phyloP scores from a whole-genome alignment of 2,113 vertebrate genomes.

The Xenus cinereus region DNA sequence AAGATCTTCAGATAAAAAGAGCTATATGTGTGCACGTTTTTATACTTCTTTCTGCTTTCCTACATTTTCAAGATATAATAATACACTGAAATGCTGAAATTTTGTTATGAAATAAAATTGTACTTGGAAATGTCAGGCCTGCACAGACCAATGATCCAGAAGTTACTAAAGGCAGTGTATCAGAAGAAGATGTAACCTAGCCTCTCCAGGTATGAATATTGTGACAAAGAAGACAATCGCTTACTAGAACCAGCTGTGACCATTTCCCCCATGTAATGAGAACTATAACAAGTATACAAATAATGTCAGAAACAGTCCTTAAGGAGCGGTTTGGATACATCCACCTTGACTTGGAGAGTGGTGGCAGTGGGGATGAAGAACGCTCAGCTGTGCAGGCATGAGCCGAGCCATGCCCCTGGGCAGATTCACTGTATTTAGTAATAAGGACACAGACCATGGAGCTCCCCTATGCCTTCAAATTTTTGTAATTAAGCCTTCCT shows the following conservation, averaged over 20 bases:
- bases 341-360: neutral
- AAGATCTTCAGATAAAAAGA: conserved; percentile 23
- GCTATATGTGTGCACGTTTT: conserved; percentile 26
- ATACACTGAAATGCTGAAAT: neutral
- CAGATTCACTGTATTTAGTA: neutral
- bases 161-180: neutral
- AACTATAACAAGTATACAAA: neutral
- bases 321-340: neutral
- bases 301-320: neutral
- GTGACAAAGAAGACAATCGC: rapidly evolving
- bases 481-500: neutral
- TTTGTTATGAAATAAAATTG: neutral
- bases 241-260: neutral
- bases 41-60: neutral
- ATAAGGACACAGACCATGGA: neutral
- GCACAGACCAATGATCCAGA: neutral
- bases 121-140: conserved; percentile 28
- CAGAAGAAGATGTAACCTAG: neutral
- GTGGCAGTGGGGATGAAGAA: neutral
- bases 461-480: neutral
- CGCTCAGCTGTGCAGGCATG: rapidly evolving
- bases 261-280: neutral
- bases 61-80: conserved; percentile 11
- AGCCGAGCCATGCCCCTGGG: neutral
- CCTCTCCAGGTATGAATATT: neutral